Evolutionary conservation across 2,888 invertebrate genomes (phyloP).

Genomic region (Gari tellinella): DNA sequence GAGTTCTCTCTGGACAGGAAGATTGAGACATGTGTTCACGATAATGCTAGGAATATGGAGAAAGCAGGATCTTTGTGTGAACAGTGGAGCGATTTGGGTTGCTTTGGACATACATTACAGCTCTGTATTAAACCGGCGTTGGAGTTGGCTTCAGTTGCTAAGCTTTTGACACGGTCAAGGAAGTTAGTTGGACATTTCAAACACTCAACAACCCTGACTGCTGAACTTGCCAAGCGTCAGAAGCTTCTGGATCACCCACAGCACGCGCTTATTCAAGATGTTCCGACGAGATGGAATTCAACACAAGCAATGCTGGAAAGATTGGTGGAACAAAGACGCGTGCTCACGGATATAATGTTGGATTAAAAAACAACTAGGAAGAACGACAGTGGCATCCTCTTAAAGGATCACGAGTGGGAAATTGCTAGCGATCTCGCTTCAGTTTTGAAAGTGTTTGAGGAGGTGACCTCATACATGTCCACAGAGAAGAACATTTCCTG

Average conservation of each 20-base stretch:
- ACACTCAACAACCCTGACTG: slow-evolving; percentile 22
- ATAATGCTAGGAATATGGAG: slow-evolving; percentile 34
- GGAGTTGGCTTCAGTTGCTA: slow-evolving; percentile 6
- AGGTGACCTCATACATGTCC: slow-evolving; percentile 23
- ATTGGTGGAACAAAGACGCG: slow-evolving; percentile 24
- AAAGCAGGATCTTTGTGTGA: slow-evolving; percentile 15
- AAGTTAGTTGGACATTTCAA: too few relatives aligned
- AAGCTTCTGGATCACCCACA: too few relatives aligned
- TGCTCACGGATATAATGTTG: slow-evolving; percentile 15
- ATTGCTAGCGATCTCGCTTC: slow-evolving; percentile 5
- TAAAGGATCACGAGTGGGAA: slow-evolving; percentile 20
- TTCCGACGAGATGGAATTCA: too few relatives aligned
- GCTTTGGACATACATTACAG: too few relatives aligned
- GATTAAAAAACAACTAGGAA: slow-evolving; percentile 18
- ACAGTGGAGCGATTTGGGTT: slow-evolving; percentile 19
- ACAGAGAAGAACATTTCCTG: slow-evolving; percentile 15
- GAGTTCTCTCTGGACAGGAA: slow-evolving; percentile 30
- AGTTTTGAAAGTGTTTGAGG: slow-evolving; percentile 8
- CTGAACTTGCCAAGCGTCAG: slow-evolving; percentile 19
- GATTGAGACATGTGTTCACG: slow-evolving; percentile 22
- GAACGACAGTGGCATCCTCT: slow-evolving; percentile 1
- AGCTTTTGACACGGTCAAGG: not conserved
- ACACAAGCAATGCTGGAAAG: slow-evolving; percentile 23
- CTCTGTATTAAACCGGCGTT: slow-evolving; percentile 25
- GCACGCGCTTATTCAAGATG: too few relatives aligned